Evolutionary conservation across 2,113 vertebrate genomes (phyloP), one percentile per base, ranked within the genome.

Genomic region (Gnathonemus echidnorhynchus): DNA sequence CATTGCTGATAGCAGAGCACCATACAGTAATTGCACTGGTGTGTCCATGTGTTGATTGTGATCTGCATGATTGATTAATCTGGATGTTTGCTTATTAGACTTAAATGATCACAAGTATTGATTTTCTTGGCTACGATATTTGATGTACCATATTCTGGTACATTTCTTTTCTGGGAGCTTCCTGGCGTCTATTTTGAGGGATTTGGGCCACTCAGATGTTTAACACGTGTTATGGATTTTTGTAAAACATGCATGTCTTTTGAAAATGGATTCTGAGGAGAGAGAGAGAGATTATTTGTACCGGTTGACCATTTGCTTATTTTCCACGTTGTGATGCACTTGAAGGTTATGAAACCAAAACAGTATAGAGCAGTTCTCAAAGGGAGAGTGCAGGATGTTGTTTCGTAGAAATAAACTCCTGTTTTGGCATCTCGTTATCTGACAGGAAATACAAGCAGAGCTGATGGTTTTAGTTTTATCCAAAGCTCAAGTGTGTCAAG

Each of bases 31-130:
- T 27, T 86, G 84, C 46, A 21, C n/a, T 50, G 45, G 84, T 24
- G 42, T 15, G 21, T 24, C 50, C 48, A 35, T 19, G 27, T 87
- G 50, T 9, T 53, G 27, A 87, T 87, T 50, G 5, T 3, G 86
- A 87, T 87, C 27, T 53, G 86, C 86, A 52, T 53, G 86, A 53
- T 49, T 39, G 27, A 53, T 53, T 56, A 49, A 50, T 87, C 86
- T 53, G 31, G 86, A 87, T 87, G 49, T 87, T 87, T 87, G n/a
- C 27, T 56, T 87, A 35, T 52, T 87, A 52, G 48, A 56, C n/a
- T 10, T 49, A 53, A 27, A 53, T 39, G 50, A 50, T 87, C 27
- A 39, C n/a, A 53, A 21, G 13, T 56, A 48, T 85, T 46, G 83
- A 80, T 85, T 45, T 48, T 24, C 83, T 85, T 5, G 50, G 7